Percentiles rank a stretch among this genome's conserved stretches.
phyloP scores from a whole-genome alignment of 2,797 vertebrate species.

The Ambastaia sidthimunki region DNA sequence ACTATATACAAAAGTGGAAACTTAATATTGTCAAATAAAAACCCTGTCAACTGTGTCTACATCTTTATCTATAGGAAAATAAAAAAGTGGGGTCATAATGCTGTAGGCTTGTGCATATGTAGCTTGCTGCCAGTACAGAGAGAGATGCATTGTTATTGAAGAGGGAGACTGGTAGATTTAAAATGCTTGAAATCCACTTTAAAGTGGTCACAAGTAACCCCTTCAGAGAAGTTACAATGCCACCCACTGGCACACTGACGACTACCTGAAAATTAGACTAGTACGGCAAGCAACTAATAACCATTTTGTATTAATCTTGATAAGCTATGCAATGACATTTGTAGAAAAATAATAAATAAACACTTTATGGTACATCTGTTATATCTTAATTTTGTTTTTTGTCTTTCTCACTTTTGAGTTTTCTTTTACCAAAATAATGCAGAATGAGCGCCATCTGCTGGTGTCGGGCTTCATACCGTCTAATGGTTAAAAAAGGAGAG shows the following conservation, averaged over 20 bases:
- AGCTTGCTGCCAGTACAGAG: conserved; percentile 43
- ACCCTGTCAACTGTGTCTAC: conserved; percentile 68
- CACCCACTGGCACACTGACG: conserved; percentile 21
- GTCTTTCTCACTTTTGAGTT: conserved; percentile 57
- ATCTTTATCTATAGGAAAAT: conserved; percentile 68
- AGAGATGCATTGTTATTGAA: conserved; percentile 35
- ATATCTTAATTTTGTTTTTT: conserved; percentile 60
- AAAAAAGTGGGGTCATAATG: conserved; percentile 69
- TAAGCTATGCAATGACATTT: conserved; percentile 63
- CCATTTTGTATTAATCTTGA: conserved; percentile 65
- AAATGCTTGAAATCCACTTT: background rate
- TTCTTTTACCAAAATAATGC: conserved; percentile 60
- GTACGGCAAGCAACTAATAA: conserved; percentile 71
- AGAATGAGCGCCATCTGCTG: conserved; percentile 56
- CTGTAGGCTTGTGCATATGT: conserved; percentile 70
- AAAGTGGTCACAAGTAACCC: conserved; percentile 15
- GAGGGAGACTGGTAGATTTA: conserved; percentile 12
- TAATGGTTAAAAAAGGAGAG: conserved; percentile 37
- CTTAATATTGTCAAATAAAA: conserved; percentile 46
- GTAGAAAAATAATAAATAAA: conserved; percentile 66
- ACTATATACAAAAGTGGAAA: conserved; percentile 77
- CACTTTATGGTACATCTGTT: conserved; percentile 63
- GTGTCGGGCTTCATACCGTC: conserved; percentile 51
- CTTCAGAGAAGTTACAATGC: conserved; percentile 24
- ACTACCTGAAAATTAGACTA: conserved; percentile 8